Conservation (phyloP, 2,888 invertebrate species). For the Pecten maximus region DNA sequence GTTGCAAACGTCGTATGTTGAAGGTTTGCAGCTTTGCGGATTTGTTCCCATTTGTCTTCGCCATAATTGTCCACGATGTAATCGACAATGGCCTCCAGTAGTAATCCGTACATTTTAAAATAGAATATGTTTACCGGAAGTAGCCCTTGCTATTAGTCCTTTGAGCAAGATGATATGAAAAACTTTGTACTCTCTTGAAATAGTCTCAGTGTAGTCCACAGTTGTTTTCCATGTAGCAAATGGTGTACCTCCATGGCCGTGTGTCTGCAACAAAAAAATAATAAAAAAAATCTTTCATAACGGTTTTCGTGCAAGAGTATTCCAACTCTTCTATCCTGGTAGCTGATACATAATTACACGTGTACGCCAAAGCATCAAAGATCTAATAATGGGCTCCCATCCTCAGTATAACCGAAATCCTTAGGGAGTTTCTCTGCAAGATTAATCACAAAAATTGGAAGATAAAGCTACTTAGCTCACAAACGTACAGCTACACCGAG, state of each 20-base stretch:
- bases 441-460: neutral
- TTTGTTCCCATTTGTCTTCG: slow-evolving; percentile 96
- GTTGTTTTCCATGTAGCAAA: neutral
- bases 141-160: neutral
- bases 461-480: too few relatives aligned
- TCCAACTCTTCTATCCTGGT: too few relatives aligned
- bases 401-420: neutral
- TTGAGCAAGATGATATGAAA: neutral
- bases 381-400: neutral
- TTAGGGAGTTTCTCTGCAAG: neutral
- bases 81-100: slow-evolving; percentile 96
- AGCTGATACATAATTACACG: neutral
- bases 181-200: neutral
- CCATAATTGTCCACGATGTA: slow-evolving; percentile 96
- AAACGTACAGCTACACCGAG: neutral
- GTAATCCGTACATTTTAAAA: slow-evolving; percentile 96
- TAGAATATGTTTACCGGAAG: too few relatives aligned
- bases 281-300: too few relatives aligned
- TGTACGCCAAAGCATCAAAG: neutral
- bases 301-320: too few relatives aligned
- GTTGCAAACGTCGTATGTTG: slow-evolving; percentile 89
- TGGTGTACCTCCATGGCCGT: neutral
- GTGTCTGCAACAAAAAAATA: neutral
- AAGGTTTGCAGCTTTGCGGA: slow-evolving; percentile 92
- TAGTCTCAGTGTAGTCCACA: neutral